phyloP scores from a whole-genome alignment of 64 coral and sea anemone genomes.

The Trachythela sp. region DNA sequence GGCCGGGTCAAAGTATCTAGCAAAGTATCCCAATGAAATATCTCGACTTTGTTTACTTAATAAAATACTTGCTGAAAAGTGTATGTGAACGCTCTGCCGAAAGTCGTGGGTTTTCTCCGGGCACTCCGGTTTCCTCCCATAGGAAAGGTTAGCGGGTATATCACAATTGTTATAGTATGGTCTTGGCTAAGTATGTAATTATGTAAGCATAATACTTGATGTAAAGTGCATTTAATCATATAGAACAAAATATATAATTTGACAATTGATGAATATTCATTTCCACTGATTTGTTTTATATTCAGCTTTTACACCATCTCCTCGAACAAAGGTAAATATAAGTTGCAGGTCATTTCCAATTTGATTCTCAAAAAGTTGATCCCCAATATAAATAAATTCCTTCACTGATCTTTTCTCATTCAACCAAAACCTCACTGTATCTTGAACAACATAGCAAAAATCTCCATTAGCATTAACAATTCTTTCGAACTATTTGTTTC shows the following conservation, averaged over 20 bases:
- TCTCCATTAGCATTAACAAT: slow-evolving; percentile 7
- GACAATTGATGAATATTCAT: not conserved
- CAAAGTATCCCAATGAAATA: no score
- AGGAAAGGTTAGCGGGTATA: no score
- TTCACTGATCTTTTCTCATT: slow-evolving; percentile 6
- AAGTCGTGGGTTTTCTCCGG: no score
- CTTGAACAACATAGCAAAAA: slow-evolving; percentile 32
- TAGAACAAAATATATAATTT: not conserved
- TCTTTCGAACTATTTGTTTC: slow-evolving; percentile 32
- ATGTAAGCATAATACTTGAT: not conserved
- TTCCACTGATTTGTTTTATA: slow-evolving; percentile 14
- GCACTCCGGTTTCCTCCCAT: no score
- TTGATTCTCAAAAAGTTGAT: slow-evolving; percentile 6
- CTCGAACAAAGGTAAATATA: slow-evolving; percentile 45
- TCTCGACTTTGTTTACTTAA: no score
- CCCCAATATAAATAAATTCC: slow-evolving; percentile 42
- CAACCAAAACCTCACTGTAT: slow-evolving; percentile 52
- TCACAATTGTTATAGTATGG: no score
- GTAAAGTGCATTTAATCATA: no score
- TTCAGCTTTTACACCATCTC: slow-evolving; percentile 39
- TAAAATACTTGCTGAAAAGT: no score
- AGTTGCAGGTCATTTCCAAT: slow-evolving; percentile 14
- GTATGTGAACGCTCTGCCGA: no score
- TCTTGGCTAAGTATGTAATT: no score
- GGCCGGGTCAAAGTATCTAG: no score